Evolutionary conservation across 1,140 invertebrate genomes (phyloP), one percentile per base, ranked within the genome.

Genomic region (Megalonaias nervosa): DNA sequence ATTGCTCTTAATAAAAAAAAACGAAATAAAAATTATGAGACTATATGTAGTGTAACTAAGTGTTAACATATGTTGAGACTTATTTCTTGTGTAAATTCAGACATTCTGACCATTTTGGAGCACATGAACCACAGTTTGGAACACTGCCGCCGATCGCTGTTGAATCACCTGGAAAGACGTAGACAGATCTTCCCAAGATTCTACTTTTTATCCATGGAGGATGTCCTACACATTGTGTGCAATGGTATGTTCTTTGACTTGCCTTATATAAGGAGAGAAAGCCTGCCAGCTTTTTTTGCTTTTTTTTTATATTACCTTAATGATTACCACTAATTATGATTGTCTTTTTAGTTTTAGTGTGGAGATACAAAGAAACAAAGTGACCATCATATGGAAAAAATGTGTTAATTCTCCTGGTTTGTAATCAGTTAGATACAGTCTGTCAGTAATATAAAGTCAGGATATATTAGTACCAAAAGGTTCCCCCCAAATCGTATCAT

Each of bases 121-220:
- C 83, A 88, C 72, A 90, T 90, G 88, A 86, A 87, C 69, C 66
- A 81, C 38, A 83, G 79, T 26, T 60, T 90, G 65, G 86, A 89
- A 60, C 70, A 82, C 31, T 90, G 90, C 78, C 82, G 85, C 17
- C 81, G 82, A 59, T 86, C 86, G 11, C 77, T 90, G 31, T 82
- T 90, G 26, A 83, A 85, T 68, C 84, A 90, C 71, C 81, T 90
- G 61, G 88, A 89, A 69, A 75, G 84, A 57, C 74, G 88, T 13
- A 75, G 88, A 21, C 86, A 89, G 76, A 88, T 89, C 21, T 90
- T 90, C 74, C 89, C 89, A 16, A 67, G 89, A 68, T 89, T 90
- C 77, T 90, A 89, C 83, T 90, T 90, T 83, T 81, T 90, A 72
- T 90, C 89, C 19, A 86, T 87, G 82, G 89, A 90, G 72, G 89